Evolutionary conservation across 2,797 vertebrate species (phyloP).

Genomic region (Apogon talboti): DNA sequence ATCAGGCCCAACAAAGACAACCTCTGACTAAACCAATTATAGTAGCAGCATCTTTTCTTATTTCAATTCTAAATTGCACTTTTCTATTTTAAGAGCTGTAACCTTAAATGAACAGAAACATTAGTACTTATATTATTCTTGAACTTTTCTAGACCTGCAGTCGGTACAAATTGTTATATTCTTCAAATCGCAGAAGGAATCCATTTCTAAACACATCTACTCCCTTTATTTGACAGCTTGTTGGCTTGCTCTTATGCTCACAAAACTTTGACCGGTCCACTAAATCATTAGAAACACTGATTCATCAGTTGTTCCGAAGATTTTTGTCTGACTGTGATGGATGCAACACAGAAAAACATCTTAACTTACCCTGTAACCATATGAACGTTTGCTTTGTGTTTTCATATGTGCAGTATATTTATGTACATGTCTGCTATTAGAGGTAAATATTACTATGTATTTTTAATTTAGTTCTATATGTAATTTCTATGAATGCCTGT

Average conservation of each 20-base stretch:
- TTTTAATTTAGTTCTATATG: neutral
- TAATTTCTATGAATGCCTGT: neutral
- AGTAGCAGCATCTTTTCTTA: neutral
- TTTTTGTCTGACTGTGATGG: slow-evolving; percentile 1
- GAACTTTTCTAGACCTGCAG: slow-evolving; percentile 7
- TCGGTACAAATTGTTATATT: slow-evolving; percentile 18
- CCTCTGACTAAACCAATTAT: slow-evolving; percentile 21
- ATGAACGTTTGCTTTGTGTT: neutral
- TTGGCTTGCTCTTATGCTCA: slow-evolving; percentile 14
- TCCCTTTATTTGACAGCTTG: slow-evolving; percentile 38
- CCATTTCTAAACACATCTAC: slow-evolving; percentile 33
- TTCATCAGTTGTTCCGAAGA: slow-evolving; percentile 22
- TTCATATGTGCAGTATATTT: neutral
- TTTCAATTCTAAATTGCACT: slow-evolving; percentile 8
- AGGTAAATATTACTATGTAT: neutral
- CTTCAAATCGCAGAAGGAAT: slow-evolving; percentile 14
- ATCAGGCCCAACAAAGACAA: slow-evolving; percentile 13
- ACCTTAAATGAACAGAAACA: neutral
- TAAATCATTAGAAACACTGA: slow-evolving; percentile 14
- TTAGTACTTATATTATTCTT: neutral
- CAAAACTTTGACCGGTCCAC: slow-evolving; percentile 4
- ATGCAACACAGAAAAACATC: neutral
- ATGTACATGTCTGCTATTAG: neutral
- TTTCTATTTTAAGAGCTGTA: neutral
- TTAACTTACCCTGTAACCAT: neutral